These are phyloP conservation scores for Thalpophila matura DNA, from an alignment of 2,888 invertebrate genomes.

Conservation along the genomic window DNA sequence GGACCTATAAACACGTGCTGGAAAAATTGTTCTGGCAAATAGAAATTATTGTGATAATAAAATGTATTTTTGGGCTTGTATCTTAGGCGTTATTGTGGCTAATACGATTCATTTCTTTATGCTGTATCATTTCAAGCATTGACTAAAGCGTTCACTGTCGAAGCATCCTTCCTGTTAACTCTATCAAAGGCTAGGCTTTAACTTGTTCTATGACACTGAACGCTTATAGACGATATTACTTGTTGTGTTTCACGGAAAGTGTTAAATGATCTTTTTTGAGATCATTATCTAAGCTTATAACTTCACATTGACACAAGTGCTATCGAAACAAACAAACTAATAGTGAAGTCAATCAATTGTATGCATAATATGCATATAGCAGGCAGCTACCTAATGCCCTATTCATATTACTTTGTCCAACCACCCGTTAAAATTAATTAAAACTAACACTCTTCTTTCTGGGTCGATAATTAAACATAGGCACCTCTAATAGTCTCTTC, in stretches of 20 bases:
- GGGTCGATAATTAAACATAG: constrained; percentile 16
- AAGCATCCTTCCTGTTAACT: too few relatives aligned
- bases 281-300: too few relatives aligned
- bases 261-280: too few relatives aligned
- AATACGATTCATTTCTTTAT: neutral
- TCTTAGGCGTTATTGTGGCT: neutral
- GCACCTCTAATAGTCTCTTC: too few relatives aligned
- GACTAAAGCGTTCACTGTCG: too few relatives aligned
- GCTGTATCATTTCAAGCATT: too few relatives aligned
- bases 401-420: constrained; percentile 27
- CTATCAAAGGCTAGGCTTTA: too few relatives aligned
- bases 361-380: neutral
- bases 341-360: constrained; percentile 4
- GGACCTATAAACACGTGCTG: constrained; percentile 44
- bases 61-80: neutral
- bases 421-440: constrained; percentile 26
- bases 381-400: neutral
- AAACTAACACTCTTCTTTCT: constrained; percentile 25
- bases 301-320: neutral
- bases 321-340: neutral
- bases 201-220: too few relatives aligned
- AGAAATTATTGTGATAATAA: constrained; percentile 1
- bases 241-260: too few relatives aligned
- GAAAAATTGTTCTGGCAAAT: constrained; percentile 45
- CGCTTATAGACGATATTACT: neutral